Evolutionary conservation across 2,113 vertebrate genomes (phyloP), one percentile per base, ranked within the genome.

Genomic region (Fregetta grallaria): DNA sequence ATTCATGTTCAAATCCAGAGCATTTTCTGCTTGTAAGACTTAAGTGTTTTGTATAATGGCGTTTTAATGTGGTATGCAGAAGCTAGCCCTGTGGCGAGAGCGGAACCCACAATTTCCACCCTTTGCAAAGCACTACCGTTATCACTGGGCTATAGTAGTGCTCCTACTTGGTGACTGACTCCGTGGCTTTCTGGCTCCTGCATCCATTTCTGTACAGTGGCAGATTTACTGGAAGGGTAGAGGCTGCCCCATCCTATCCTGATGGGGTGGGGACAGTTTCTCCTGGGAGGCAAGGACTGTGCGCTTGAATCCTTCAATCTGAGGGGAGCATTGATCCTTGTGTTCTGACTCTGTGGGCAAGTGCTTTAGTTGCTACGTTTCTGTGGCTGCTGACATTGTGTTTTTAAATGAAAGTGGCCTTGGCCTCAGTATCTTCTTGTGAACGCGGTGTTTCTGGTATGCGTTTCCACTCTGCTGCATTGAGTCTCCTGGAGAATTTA

Each of bases 341-440:
- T 38, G n/a, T 92, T 95, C 72, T 92, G 82, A 66, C 79, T 94
- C 40, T 15, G 22, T 52, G 77, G 81, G 71, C 72, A 59, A 45
- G 45, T 66, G 75, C 75, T 93, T 95, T 94, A 93, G 84, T 94
- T 88, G 59, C 72, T 66, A 8, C 0, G 0, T 92, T 94, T 92
- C 75, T 88, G 47, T 70, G 63, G 67, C 32, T 94, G 94, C 92
- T 94, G 91, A 90, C 44, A 6, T 23, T 5, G 58, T 86, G 86
- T 9, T 90, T 94, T 92, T 88, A 66, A 93, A 92, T 83, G 34
- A 80, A 88, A 88, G 50, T 94, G 86, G 83, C 93, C 86, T 92
- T 95, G 91, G 75, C 91, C 56, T 92, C 36, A 7, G 52, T 52
- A 40, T 85, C 61, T 87, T 63, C 2, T 83, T 68, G 68, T 92